Evolutionary conservation across 2,113 vertebrate genomes (phyloP).

Genomic region (Probosciger aterrimus): DNA sequence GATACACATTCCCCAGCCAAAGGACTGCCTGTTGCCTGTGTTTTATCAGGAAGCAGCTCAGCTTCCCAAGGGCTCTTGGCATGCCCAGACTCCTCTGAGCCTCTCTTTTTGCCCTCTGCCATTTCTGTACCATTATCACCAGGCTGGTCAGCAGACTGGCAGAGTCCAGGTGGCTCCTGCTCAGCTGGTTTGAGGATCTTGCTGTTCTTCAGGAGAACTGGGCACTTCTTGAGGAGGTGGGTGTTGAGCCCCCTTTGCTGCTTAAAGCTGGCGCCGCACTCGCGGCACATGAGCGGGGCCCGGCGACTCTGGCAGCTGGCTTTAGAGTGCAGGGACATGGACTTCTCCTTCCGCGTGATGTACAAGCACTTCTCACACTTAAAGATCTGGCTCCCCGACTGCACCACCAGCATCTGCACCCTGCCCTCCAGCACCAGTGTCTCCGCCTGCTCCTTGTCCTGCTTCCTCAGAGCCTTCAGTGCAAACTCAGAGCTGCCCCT

Average conservation of each 20-base stretch:
- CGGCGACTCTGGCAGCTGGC: constrained; percentile 75
- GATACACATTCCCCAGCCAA: not conserved
- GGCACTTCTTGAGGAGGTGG: constrained; percentile 85
- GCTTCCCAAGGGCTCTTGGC: not conserved
- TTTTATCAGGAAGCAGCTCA: not conserved
- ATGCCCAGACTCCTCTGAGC: not conserved
- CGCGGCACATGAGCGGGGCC: constrained; percentile 70
- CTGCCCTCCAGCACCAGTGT: constrained; percentile 88
- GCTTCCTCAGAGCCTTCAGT: constrained; percentile 81
- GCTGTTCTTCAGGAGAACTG: constrained; percentile 67
- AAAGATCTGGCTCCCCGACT: constrained; percentile 73
- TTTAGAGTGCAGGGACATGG: constrained; percentile 78
- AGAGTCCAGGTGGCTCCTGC: not conserved
- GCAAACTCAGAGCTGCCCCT: constrained; percentile 60
- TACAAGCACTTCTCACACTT: constrained; percentile 83
- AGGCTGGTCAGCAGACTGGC: not conserved
- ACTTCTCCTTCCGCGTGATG: constrained; percentile 79
- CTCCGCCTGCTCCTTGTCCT: constrained; percentile 89
- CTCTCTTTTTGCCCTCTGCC: not conserved
- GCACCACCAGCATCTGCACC: constrained; percentile 91
- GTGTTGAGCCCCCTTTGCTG: constrained; percentile 87
- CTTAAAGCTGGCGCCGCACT: constrained; percentile 87
- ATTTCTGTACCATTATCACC: not conserved
- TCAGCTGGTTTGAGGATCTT: constrained; percentile 27
- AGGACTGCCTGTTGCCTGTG: not conserved